Evolutionary conservation across 64 coral and sea anemone species (phyloP), one percentile per base, ranked within the genome.

Genomic region (Pocillopora verrucosa): DNA sequence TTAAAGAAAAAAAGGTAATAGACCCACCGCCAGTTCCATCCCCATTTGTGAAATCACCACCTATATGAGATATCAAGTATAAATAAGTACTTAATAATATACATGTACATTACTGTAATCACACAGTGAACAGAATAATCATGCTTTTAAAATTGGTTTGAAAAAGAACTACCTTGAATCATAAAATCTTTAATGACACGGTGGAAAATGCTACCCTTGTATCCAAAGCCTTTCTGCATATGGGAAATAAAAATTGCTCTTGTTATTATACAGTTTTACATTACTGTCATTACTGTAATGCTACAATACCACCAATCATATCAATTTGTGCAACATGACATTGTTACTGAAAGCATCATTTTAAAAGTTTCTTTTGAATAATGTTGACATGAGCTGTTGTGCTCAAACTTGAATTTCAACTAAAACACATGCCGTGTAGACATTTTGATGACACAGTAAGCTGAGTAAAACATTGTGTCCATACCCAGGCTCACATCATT

Each of bases 11-110:
- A 51, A 51, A 51, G 7, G 3, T 51, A 51, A 4, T 19, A 45
- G 24, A 34, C 34, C 12, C 75, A 92, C 91, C 84, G 87, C 91
- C 91, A 80, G 91, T 92, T 80, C 91, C 91, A 80, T 92, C 91
- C 2, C 83, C 63, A 17, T 72, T 92, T 26, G 91, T 92, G 65
- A 92, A 92, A 67, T 92, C 91, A 72, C 91, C 91, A 88, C 91
- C 91, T 92, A 36, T 62, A 36, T 72, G 3, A 80, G 58, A 35
- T 10, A 70, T 60, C 24, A 58, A 76, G 45, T 61, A 76, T 67
- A 67, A 16, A 67, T 67, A 16, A 67, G 64, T 4, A 67, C 64
- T 67, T 67, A 16, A 64, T 19, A 64, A 19, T 64, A 30, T 30
- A 30, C 30, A 30, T 30, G 30, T 16, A 2, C 17, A 36, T 36